Evolutionary conservation across 2,113 vertebrate genomes (phyloP), one percentile per base, ranked within the genome.

Genomic region (Gymnorhina tibicen): DNA sequence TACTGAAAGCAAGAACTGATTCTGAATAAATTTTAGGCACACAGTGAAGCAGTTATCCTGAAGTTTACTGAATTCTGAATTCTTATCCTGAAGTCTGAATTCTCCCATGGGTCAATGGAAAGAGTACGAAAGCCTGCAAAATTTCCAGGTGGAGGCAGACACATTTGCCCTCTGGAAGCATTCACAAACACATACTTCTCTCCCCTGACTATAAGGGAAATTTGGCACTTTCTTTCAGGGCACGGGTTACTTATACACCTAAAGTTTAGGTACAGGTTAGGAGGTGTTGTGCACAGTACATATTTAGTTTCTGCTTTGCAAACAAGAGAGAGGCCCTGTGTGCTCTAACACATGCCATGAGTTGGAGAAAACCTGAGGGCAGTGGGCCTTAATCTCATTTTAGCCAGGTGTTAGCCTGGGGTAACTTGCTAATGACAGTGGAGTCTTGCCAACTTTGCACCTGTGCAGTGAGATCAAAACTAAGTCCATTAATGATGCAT

Each of bases 341-440:
- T 63, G 33, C 72, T 85, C 21, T 80, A 88, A 81, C 44, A 88
- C 8, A 50, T 62, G 47, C 67, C 67, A 20, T 33, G 14, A n/a
- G 7, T 28, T 84, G 90, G 56, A 74, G 92, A 94, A 93, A 96
- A 55, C 64, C 47, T 94, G 75, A 92, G 72, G 79, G 84, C 86
- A 84, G 79, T 64, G 56, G 76, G 72, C 60, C 68, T 84, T 96
- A 93, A 91, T 92, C 87, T 96, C 52, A 11, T 89, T 92, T 94
- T 47, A 95, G 42, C 87, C 95, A 94, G 93, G 88, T 96, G 95
- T 89, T 96, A 96, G 96, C 95, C 95, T 94, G 87, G 44, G 93
- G 93, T 96, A 96, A 88, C 63, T 93, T 3, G 5, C 68, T 97
- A 96, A 96, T 56, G 64, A 70, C 55, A 68, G 68, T 84, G 79